These are phyloP conservation scores for Lamprologus speciosus DNA, from an alignment of 2,113 vertebrate species.

Conservation along the genomic window DNA sequence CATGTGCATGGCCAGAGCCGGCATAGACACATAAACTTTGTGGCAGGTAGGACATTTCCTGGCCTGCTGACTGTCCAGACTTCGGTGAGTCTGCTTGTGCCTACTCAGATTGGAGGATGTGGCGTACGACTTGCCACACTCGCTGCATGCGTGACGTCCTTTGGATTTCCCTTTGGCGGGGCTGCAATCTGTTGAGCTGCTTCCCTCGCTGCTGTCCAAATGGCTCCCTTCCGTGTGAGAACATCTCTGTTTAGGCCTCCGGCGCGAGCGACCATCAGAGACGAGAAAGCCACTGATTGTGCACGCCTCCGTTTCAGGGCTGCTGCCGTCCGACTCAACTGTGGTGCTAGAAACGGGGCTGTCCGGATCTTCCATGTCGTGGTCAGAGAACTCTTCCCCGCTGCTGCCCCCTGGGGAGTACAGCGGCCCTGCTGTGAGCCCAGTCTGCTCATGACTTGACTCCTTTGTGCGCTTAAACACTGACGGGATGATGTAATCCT, in stretches of 20 bases:
- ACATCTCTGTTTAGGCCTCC: not conserved
- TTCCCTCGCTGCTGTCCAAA: not conserved
- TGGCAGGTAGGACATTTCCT: slow-evolving; percentile 82
- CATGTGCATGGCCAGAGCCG: slow-evolving; percentile 88
- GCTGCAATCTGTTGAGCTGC: not conserved
- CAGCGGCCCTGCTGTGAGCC: slow-evolving; percentile 18
- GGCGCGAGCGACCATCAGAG: slow-evolving; percentile 29
- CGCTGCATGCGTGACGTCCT: slow-evolving; percentile 36
- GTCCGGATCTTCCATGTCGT: slow-evolving; percentile 50
- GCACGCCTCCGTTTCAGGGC: not conserved
- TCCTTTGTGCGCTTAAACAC: slow-evolving; percentile 27
- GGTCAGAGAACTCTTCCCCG: slow-evolving; percentile 58
- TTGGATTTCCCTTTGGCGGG: slow-evolving; percentile 10
- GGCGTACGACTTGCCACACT: slow-evolving; percentile 57
- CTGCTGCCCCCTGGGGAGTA: slow-evolving; percentile 34
- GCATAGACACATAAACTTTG: slow-evolving; percentile 88
- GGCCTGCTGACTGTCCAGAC: slow-evolving; percentile 59
- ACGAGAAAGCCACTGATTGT: slow-evolving; percentile 17
- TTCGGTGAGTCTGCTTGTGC: slow-evolving; percentile 64
- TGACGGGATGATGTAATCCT: slow-evolving; percentile 55
- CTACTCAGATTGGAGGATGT: slow-evolving; percentile 60
- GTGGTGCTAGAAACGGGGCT: slow-evolving; percentile 46
- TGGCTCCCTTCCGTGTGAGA: not conserved
- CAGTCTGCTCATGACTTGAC: not conserved
- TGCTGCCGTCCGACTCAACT: slow-evolving; percentile 13